phyloP scores from a whole-genome alignment of 2,797 vertebrate genomes.

The Pempheris klunzingeri region DNA sequence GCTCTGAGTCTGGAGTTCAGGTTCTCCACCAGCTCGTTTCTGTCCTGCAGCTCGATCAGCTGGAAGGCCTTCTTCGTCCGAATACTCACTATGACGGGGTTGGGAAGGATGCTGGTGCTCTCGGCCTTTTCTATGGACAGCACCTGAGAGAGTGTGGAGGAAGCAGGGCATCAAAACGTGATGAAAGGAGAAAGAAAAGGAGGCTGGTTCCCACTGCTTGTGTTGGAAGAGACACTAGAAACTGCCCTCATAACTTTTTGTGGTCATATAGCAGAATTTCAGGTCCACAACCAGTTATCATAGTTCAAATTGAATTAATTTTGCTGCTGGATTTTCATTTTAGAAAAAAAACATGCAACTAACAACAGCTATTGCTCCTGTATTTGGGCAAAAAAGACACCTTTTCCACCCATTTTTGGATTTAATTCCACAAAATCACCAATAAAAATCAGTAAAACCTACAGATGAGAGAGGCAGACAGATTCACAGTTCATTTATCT shows the following conservation, averaged over 20 bases:
- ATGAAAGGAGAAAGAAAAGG: neutral
- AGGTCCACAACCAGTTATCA: neutral
- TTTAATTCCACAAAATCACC: neutral
- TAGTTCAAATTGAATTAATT: too few relatives aligned
- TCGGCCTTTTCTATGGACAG: constrained; percentile 95
- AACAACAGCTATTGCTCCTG: too few relatives aligned
- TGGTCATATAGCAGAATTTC: neutral
- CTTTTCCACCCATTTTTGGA: neutral
- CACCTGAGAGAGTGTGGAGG: constrained; percentile 81
- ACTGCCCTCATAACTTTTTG: neutral
- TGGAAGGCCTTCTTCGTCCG: constrained; percentile 95
- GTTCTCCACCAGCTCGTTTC: constrained; percentile 89
- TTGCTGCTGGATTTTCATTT: too few relatives aligned
- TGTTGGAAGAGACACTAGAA: neutral
- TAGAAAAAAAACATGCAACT: too few relatives aligned
- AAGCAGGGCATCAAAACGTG: neutral
- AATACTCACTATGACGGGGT: constrained; percentile 93
- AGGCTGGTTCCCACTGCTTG: neutral
- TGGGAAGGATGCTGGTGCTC: constrained; percentile 91
- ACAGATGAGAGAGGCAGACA: neutral
- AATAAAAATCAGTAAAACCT: too few relatives aligned
- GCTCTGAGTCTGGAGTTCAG: constrained; percentile 85
- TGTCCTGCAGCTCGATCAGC: constrained; percentile 92
- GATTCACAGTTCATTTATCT: neutral
- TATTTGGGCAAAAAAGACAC: neutral